phyloP scores from a whole-genome alignment of 1,140 invertebrate species.

The Lutraria rhynchaena region DNA sequence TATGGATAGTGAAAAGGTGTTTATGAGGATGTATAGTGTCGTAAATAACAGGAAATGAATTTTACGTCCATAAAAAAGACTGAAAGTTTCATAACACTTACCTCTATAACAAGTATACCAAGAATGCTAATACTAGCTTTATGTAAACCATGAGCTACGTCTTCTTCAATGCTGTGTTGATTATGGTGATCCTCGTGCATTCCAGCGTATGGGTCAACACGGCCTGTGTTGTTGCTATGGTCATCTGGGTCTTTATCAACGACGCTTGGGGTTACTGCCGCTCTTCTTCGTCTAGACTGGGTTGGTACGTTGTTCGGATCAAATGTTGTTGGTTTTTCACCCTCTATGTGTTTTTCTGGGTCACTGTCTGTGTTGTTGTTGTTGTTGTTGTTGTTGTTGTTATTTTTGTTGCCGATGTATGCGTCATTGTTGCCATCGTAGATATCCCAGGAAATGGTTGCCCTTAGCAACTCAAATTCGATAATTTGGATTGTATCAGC shows the following conservation, averaged over 20 bases:
- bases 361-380: no score
- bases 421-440: slow-evolving; percentile 6
- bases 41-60: no score
- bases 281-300: background rate
- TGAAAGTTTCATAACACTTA: no score
- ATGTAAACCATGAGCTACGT: slow-evolving; percentile 69
- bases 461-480: slow-evolving; percentile 27
- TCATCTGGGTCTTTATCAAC: background rate
- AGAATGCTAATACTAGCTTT: slow-evolving; percentile 69
- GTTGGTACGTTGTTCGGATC: no score
- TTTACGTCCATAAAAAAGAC: no score
- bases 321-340: no score
- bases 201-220: background rate
- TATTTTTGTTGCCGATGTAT: background rate
- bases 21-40: no score
- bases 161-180: slow-evolving; percentile 49
- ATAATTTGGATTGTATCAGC: slow-evolving; percentile 28
- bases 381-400: background rate
- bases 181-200: slow-evolving; percentile 4
- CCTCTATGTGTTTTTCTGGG: no score
- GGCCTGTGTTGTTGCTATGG: background rate
- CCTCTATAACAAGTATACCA: slow-evolving; percentile 66
- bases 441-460: slow-evolving; percentile 47
- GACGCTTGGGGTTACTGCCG: background rate
- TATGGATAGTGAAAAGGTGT: no score